These are phyloP conservation scores for Enteromius argenteus DNA, from an alignment of 2,797 vertebrate genomes.

Conservation along the genomic window DNA sequence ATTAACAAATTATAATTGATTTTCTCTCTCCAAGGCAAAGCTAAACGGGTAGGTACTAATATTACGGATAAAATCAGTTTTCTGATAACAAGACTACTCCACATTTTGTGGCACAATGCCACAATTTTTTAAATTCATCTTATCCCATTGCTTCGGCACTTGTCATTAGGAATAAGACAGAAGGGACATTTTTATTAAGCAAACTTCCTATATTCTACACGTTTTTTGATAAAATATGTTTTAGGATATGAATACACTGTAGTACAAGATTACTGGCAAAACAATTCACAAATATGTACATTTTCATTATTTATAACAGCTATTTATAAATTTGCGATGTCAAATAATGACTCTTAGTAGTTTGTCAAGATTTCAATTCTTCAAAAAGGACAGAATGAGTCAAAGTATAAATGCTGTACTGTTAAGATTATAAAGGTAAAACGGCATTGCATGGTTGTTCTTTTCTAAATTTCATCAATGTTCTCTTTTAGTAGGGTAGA, in stretches of 20 bases:
- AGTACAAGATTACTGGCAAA: slow-evolving; percentile 31
- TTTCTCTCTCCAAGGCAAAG: not conserved
- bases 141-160: not conserved
- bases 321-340: slow-evolving; percentile 35
- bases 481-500: slow-evolving; percentile 17
- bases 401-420: slow-evolving; percentile 32
- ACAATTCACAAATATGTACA: slow-evolving; percentile 53
- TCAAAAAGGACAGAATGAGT: not conserved
- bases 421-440: slow-evolving; percentile 4
- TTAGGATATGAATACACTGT: slow-evolving; percentile 46
- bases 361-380: slow-evolving; percentile 34
- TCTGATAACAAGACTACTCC: no score
- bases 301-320: slow-evolving; percentile 43
- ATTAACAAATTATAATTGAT: not conserved
- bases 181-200: slow-evolving; percentile 15
- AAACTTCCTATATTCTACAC: slow-evolving; percentile 5
- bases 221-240: slow-evolving; percentile 29
- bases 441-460: not conserved
- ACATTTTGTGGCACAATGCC: not conserved
- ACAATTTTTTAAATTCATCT: not conserved
- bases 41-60: slow-evolving; percentile 1
- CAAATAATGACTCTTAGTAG: slow-evolving; percentile 17
- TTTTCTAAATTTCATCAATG: slow-evolving; percentile 13
- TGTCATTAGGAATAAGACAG: slow-evolving; percentile 6
- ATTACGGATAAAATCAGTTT: no score